Conservation (phyloP, 2,113 vertebrate genomes). For the Electrona antarctica region DNA sequence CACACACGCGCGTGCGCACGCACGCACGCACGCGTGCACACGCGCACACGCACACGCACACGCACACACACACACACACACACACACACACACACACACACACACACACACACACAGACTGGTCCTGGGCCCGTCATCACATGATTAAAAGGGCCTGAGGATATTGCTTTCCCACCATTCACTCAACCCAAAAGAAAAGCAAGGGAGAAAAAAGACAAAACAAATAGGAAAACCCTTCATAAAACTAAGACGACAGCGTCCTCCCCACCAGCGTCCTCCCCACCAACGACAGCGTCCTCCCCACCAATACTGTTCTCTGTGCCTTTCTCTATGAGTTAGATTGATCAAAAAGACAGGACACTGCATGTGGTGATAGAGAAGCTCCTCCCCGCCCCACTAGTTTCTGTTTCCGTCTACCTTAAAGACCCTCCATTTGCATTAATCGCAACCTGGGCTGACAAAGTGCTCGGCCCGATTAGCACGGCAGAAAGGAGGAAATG, state of each 20-base stretch:
- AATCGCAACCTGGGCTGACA: conserved; percentile 91
- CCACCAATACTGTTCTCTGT: background rate
- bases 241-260: conserved; percentile 73
- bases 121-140: conserved; percentile 77
- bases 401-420: too few relatives aligned
- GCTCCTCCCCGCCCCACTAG: conserved; percentile 14
- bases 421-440: conserved; percentile 80
- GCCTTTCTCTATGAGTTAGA: conserved; percentile 53
- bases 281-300: conserved; percentile 61
- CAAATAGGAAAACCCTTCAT: conserved; percentile 71
- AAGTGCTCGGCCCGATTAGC: conserved; percentile 86
- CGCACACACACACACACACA: conserved; percentile 18
- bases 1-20: conserved; percentile 13
- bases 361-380: conserved; percentile 33
- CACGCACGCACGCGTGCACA: conserved; percentile 48
- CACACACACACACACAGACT: conserved; percentile 50
- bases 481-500: conserved; percentile 25
- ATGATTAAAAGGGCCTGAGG: conserved; percentile 82
- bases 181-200: conserved; percentile 41
- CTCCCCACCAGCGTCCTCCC: too few relatives aligned
- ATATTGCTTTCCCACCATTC: conserved; percentile 79
- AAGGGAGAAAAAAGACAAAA: conserved; percentile 4
- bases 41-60: conserved; percentile 24
- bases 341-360: conserved; percentile 52
- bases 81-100: conserved; percentile 51